Evolutionary conservation across 2,797 vertebrate species (phyloP), one percentile per base, ranked within the genome.

Genomic region (Taenioides sp.): DNA sequence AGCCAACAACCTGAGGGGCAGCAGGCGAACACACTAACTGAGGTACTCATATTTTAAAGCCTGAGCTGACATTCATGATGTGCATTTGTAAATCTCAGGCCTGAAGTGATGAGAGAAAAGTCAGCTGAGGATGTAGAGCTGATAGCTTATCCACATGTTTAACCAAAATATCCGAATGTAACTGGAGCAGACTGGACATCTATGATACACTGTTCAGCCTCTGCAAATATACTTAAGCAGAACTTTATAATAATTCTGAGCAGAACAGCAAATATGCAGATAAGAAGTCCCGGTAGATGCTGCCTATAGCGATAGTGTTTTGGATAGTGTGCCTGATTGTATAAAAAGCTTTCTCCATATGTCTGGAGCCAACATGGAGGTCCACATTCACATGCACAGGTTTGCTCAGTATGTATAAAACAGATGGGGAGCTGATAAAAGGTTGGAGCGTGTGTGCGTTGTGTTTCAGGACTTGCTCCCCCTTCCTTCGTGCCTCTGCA

Each of bases 61-160:
- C n/a, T 12, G 12, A 57, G 11, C 22, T 58, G 55, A 58, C 55
- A 25, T 23, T 57, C 55, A 58, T 58, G 23, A 59, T 27, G 23
- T 27, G 5, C 25, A 27, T 66, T 18, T 49, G 25, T 17, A 23
- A 43, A 27, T 6, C n/a, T 47, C 0, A 65, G 43, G 22, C 22
- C 25, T 31, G 17, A 50, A 5, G 63, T 49, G 6, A 22, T 10
- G n/a, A 65, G n/a, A 25, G 63, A 49, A 65, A 65, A 52, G 49
- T 58, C 60, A 75, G 78, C 75, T 43, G 22, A 66, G 76, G 73
- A 68, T 67, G 71, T 62, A 72, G 83, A 85, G 37, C 73, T 87
- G 86, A 92, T 92, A 89, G 86, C 82, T 87, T 79, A 78, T 84
- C 84, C 85, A 90, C 83, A 89, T 90, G 89, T 87, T 91, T 50